Conservation (phyloP, 2,888 invertebrate genomes). For the Heliconius aoede region DNA sequence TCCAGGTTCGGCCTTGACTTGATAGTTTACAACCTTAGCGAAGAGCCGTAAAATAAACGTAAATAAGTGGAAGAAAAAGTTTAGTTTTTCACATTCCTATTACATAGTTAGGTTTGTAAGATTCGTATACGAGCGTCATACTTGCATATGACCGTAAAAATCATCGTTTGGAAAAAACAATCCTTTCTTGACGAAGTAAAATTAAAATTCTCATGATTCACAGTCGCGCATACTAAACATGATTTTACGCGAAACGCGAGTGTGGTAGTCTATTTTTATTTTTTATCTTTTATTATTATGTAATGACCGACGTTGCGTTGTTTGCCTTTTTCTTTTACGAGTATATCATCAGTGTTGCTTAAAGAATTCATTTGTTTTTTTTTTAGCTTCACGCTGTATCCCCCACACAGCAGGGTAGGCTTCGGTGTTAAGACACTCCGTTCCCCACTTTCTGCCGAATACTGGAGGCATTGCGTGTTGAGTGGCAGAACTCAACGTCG, state of each 20-base stretch:
- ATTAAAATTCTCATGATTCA: slow-evolving; percentile 1
- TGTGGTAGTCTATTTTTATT: slow-evolving; percentile 3
- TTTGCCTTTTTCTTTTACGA: neutral
- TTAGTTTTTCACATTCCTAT: neutral
- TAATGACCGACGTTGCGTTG: neutral
- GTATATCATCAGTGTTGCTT: neutral
- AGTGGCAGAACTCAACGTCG: no score
- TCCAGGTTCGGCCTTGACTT: no score
- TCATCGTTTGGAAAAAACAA: neutral
- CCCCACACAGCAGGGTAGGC: no score
- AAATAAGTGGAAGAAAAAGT: no score
- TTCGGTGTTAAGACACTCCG: no score
- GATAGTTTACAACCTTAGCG: no score
- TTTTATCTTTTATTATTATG: neutral
- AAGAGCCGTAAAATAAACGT: no score
- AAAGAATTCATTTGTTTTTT: neutral
- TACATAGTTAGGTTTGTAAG: slow-evolving; percentile 5
- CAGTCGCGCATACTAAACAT: neutral
- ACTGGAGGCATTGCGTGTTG: no score
- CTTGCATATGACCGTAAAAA: slow-evolving; percentile 1
- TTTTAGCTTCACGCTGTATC: no score
- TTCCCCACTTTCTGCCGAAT: no score
- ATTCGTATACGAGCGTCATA: neutral
- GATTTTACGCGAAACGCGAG: slow-evolving; percentile 1
- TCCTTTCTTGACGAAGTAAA: neutral